These are phyloP conservation scores for Aramus guarauna DNA, from an alignment of 2,113 vertebrate genomes.

Conservation along the genomic window DNA sequence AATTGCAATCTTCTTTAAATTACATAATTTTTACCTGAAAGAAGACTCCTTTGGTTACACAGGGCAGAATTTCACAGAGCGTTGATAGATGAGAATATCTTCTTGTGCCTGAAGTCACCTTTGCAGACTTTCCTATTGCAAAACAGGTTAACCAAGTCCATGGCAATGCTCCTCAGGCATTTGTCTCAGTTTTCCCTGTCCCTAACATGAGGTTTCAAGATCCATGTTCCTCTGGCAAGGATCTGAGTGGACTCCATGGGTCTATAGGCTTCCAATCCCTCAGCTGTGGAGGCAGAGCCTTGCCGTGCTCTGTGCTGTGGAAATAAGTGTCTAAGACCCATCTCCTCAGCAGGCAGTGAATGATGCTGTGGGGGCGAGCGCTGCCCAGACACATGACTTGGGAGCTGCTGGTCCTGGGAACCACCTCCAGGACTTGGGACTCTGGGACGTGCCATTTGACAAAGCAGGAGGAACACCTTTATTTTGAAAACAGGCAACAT, in stretches of 20 bases:
- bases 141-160: neutral
- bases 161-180: neutral
- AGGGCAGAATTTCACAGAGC: neutral
- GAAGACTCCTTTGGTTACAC: neutral
- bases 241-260: neutral
- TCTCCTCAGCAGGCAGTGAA: neutral
- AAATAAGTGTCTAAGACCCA: neutral
- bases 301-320: neutral
- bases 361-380: neutral
- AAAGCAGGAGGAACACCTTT: neutral
- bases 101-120: neutral
- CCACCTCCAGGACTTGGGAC: neutral
- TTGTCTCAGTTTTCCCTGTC: neutral
- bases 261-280: neutral
- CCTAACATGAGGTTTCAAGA: neutral
- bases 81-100: neutral
- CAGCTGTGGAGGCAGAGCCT: neutral
- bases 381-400: neutral
- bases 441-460: neutral
- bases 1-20: neutral
- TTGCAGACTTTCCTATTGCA: neutral
- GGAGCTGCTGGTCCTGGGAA: neutral
- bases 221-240: neutral
- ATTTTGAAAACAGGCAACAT: neutral
- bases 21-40: neutral